Percentiles rank a stretch among this genome's conserved stretches.
phyloP scores from a whole-genome alignment of 35 echinoderm and acorn worm species.

The Ophioderma brevispina region DNA sequence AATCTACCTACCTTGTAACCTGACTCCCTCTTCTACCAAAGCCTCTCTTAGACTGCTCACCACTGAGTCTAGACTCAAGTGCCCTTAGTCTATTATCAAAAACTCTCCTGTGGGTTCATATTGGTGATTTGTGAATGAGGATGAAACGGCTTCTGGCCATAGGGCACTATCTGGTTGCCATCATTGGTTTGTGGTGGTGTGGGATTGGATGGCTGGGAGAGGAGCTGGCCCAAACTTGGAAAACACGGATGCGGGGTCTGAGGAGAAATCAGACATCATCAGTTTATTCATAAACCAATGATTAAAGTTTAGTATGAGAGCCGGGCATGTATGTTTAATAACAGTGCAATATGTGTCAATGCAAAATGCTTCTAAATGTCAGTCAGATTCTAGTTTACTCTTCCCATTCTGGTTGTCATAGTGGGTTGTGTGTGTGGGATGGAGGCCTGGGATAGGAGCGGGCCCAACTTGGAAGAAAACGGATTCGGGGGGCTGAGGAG shows the following conservation, averaged over 20 bases:
- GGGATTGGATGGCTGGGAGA: constrained; percentile 70
- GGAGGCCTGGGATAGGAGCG: constrained; percentile 76
- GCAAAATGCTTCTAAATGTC: too few relatives aligned
- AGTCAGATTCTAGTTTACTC: too few relatives aligned
- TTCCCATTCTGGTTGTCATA: constrained; percentile 65
- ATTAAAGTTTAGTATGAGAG: too few relatives aligned
- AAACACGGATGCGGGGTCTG: background rate
- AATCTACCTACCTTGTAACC: constrained; percentile 86
- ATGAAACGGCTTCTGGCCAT: constrained; percentile 56
- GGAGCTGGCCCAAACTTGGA: constrained; percentile 76
- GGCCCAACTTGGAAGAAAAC: constrained; percentile 60
- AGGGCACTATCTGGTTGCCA: constrained; percentile 76
- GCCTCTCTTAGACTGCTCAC: constrained; percentile 93
- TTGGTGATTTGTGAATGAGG: constrained; percentile 55
- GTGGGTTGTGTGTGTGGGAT: constrained; percentile 74
- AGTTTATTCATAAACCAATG: too few relatives aligned
- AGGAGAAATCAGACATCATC: background rate
- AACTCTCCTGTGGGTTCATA: constrained; percentile 58
- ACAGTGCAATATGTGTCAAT: too few relatives aligned
- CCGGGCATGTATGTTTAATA: too few relatives aligned
- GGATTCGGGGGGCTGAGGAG: background rate
- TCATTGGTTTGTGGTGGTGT: constrained; percentile 75
- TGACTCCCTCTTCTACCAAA: constrained; percentile 86
- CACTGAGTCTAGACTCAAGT: constrained; percentile 76
- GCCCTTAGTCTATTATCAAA: constrained; percentile 59